Base-by-base conservation (phyloP, 2,888 invertebrate genomes). In the Amaurobius ferox region DNA sequence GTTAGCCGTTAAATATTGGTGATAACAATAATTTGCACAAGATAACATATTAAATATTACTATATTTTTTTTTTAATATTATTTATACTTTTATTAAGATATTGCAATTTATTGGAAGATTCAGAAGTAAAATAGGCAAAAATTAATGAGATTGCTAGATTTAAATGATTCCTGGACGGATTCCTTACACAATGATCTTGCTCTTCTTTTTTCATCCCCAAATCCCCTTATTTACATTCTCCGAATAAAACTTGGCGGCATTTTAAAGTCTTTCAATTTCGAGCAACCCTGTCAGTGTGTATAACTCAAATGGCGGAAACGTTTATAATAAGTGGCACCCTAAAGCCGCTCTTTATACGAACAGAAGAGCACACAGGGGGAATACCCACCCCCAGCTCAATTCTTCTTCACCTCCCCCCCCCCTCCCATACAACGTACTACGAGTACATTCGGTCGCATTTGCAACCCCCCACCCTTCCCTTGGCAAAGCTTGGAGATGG, bases 281-380 rank as follows among this genome's bases (percentile, higher is more conserved):
- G 19, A 29, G 77, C 83, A 85, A 85, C 83, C 83, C 77, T 77
- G 61, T 66, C 68, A 26, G 19, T 35, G 62, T 64, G 44, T 35
- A 66, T 85, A 85, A 85, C 66, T 85, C 77, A 77, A 55, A 30
- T 35, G 77, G 66, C 77, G 66, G 48, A 77, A 61, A 66, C 77
- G 77, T 85, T 85, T 77, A 72, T 77, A 85, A 77, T 77, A 72
- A 71, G 83, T 85, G 83, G 77, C 83, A 85, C 83, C 81, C 83
- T 72, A 77, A 85, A 85, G 77, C 77, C 62, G 68, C 72, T 66
- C 67, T 85, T 72, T 77, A 85, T 85, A 70, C 77, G 48, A 72
- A 76, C 70, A 32, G 74, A 76, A 83, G 81, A 76, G 81, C 83
- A 64, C 83, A 77, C 77, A 64, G 66, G 72, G 83, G 68, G 68